Evolutionary conservation across 2,113 vertebrate genomes (phyloP), one percentile per base, ranked within the genome.

Genomic region (Nannospalax galili): DNA sequence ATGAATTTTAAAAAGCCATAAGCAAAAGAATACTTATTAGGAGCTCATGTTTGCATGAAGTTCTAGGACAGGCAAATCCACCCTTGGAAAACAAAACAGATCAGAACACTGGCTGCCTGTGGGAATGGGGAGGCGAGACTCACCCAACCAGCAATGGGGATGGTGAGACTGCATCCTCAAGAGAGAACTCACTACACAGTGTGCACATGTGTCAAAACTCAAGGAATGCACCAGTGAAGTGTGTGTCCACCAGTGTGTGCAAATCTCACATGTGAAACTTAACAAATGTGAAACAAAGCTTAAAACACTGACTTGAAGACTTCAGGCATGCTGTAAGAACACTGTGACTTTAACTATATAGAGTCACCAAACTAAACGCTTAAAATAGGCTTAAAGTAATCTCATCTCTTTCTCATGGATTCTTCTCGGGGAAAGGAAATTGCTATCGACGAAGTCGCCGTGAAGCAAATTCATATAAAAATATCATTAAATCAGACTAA

Each of bases 391-490:
- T 94, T 81, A 88, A 77, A 96, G 88, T 96, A 62, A 96, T 87
- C 67, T 45, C 79, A 70, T 77, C 91, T 48, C 70, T 52, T 92
- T 48, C 70, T 60, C 90, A 78, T n/a, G 79, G 52, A 92, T 70
- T 17, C 74, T 95, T 97, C 92, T 95, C 96, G 24, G 73, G 70
- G 78, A 94, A 98, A 97, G 87, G 77, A 97, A 96, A 97, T 78
- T 91, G 65, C 94, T 98, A 96, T 97, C 97, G 90, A 37, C 97
- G 97, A 92, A 96, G 88, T 94, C 98, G 93, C 81, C 90, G 90
- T 79, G 92, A 98, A 98, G 97, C 96, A 97, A 97, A 97, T 96
- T 97, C 97, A 92, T 98, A 97, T 97, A 92, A 98, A 87, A 98
- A 98, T 94, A 96, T 86, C 96, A 97, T 97, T 97, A 95, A 96